Evolutionary conservation across 2,113 vertebrate species (phyloP), one percentile per base, ranked within the genome.

Genomic region (Bettongia penicillata): DNA sequence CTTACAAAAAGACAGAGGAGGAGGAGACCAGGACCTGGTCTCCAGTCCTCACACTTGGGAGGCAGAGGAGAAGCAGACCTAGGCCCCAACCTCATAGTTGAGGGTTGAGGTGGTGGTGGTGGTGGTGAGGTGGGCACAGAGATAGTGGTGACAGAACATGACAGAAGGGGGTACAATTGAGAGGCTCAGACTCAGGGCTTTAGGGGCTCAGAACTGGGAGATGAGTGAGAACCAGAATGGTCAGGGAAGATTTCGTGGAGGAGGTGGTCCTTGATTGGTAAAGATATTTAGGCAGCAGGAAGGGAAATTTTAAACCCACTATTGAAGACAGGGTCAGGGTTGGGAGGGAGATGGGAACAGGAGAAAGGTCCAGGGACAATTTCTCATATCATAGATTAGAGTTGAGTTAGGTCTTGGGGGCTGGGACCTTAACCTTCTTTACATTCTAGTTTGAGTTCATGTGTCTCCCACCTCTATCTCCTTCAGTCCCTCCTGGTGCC

Each of bases 401-500:
- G 61, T 84, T 84, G 68, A 84, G 37, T 8, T 43, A 23, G 19
- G 16, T 31, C n/a, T 84, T 84, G 68, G 4, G n/a, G 19, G n/a
- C 23, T 43, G n/a, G 23, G 68, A 43, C 7, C n/a, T 14, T 43
- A n/a, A 84, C 61, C 37, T 77, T 28, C 55, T 26, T 77, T 19
- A 77, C 49, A 24, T 51, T n/a, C 23, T 8, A 0, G 5, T 0
- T 37, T 61, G 57, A 61, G 28, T 12, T 22, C 91, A 89, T 47
- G 94, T 0, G 0, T 0, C n/a, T 53, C 53, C 2, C 94, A 89
- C 51, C 28, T 53, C 57, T 9, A 1, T 52, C 90, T 55, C 77
- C 19, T 91, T 84, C 98, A 99, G 99, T 99, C 99, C 48, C 98
- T 99, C 12, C 97, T 98, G 97, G 98, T 98, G 89, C 99, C 99